Percentiles rank a stretch among this genome's conserved stretches.
phyloP scores from a whole-genome alignment of 2,113 vertebrate species.

The Pelodiscus sinensis region DNA sequence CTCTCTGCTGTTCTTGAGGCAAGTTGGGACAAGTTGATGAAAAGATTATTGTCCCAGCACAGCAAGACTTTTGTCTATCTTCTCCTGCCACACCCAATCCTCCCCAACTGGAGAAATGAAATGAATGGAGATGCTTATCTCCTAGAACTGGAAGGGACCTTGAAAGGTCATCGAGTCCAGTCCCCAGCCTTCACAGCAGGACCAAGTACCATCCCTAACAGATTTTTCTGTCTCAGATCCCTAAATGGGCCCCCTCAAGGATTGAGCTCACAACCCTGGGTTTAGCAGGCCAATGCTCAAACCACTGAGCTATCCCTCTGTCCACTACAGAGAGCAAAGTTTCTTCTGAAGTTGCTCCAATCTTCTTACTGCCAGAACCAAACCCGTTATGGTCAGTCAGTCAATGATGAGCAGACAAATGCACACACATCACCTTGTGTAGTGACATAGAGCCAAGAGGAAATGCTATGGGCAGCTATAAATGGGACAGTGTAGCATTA shows the following conservation, averaged over 20 bases:
- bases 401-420: rapidly evolving
- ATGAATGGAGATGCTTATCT: too few species aligned
- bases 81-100: too few species aligned
- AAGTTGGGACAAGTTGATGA: background rate
- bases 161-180: too few species aligned
- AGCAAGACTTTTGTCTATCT: background rate
- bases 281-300: too few species aligned
- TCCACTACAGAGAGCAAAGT: background rate
- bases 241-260: too few species aligned
- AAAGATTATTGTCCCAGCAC: background rate
- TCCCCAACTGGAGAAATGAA: rapidly evolving
- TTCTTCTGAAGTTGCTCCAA: background rate
- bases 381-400: background rate
- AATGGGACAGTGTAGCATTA: background rate
- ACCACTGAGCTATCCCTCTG: too few species aligned
- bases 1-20: background rate
- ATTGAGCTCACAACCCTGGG: too few species aligned
- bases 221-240: too few species aligned
- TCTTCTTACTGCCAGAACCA: background rate
- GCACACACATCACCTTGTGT: rapidly evolving
- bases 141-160: too few species aligned
- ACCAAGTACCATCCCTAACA: too few species aligned
- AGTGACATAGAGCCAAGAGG: background rate
- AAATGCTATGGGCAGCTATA: background rate
- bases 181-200: too few species aligned